Percentiles rank a stretch among this genome's conserved stretches.
These are phyloP conservation scores for Perdita meconis DNA, from an alignment of 2,888 invertebrate genomes.

Conservation along the genomic window DNA sequence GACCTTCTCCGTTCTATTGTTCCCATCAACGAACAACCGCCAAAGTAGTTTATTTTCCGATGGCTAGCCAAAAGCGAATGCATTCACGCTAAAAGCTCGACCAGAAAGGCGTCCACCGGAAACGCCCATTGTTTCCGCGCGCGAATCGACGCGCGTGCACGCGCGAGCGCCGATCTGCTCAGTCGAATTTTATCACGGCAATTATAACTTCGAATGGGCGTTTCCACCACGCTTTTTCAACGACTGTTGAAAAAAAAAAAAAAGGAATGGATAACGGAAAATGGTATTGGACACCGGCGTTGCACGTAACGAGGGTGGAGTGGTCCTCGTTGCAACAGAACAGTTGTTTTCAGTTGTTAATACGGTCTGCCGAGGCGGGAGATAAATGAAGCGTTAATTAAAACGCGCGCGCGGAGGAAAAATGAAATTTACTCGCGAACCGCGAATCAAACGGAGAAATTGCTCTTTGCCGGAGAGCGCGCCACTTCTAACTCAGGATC, in stretches of 20 bases:
- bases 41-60: conserved; percentile 65
- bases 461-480: conserved; percentile 21
- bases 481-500: conserved; percentile 1
- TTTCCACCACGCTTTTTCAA: too few relatives aligned
- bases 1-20: conserved; percentile 41
- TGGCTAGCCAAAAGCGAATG: conserved; percentile 37
- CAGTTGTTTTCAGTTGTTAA: background rate
- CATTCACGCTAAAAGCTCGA: conserved; percentile 43
- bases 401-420: background rate
- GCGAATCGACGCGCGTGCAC: conserved; percentile 3
- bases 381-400: conserved; percentile 4
- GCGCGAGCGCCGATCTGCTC: conserved; percentile 8
- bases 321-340: background rate
- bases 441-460: conserved; percentile 12
- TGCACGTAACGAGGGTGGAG: background rate
- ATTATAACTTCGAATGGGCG: conserved; percentile 44
- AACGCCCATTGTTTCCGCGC: conserved; percentile 40
- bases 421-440: background rate
- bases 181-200: conserved; percentile 16
- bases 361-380: background rate
- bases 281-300: background rate
- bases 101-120: conserved; percentile 32
- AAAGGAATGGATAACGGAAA: too few relatives aligned
- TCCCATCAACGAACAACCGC: conserved; percentile 53
- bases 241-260: too few relatives aligned